A percentile compares a stretch with the other conserved stretches of the same genome.
Evolutionary conservation across 1,140 invertebrate genomes (phyloP).

Genomic region (Anoplophora glabripennis): DNA sequence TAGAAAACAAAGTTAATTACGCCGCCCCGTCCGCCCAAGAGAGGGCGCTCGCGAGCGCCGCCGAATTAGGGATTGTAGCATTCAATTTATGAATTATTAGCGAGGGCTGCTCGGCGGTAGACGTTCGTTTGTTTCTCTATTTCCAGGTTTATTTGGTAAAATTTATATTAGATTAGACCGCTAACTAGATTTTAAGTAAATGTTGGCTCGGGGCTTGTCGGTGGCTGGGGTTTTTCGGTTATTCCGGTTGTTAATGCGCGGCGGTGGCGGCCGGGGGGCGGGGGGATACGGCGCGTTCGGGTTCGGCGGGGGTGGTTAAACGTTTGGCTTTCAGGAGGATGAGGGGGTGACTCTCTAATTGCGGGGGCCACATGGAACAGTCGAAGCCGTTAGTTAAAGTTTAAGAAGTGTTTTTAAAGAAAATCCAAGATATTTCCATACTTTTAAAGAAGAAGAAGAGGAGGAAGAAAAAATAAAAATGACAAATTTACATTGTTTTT

Average conservation of each 20-base stretch:
- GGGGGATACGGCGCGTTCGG: no score
- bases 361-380: no score
- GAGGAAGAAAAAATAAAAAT: no score
- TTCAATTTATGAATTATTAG: conserved; percentile 24
- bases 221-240: conserved; percentile 14
- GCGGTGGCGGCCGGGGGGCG: no score
- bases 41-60: conserved; percentile 5
- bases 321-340: no score
- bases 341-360: no score
- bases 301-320: no score
- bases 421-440: no score
- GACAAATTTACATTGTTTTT: no score
- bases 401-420: no score
- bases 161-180: conserved; percentile 23
- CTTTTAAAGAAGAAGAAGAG: no score
- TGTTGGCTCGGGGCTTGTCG: conserved; percentile 10
- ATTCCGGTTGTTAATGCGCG: not conserved
- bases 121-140: conserved; percentile 23
- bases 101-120: conserved; percentile 13
- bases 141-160: conserved; percentile 20
- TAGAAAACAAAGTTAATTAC: conserved; percentile 37
- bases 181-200: conserved; percentile 23
- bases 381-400: no score
- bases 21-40: not conserved
- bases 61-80: conserved; percentile 20